Evolutionary conservation across 35 echinoderm and acorn worm species (phyloP).

Genomic region (Heliocidaris tuberculata): DNA sequence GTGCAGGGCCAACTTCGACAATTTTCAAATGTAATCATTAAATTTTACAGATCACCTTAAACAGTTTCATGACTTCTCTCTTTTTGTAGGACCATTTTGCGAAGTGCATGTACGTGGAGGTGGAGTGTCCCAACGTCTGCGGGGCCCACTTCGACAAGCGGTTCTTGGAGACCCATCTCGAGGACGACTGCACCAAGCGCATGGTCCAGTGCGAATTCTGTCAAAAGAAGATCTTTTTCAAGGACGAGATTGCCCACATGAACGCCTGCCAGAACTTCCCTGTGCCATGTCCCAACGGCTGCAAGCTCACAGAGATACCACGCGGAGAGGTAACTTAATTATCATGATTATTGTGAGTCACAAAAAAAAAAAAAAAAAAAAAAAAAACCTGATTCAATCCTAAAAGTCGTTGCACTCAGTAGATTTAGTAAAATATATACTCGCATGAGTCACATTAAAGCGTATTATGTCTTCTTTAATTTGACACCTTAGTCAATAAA

Average conservation of each 20-base stretch:
- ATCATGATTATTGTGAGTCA: neutral
- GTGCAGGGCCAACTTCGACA: slow-evolving; percentile 92
- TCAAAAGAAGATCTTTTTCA: slow-evolving; percentile 84
- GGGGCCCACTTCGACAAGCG: slow-evolving; percentile 97
- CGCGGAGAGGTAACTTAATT: slow-evolving; percentile 65
- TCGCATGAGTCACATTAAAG: too few species aligned
- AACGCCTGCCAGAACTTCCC: slow-evolving; percentile 90
- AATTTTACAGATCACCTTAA: too few species aligned
- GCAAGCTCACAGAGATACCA: slow-evolving; percentile 90
- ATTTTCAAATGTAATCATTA: neutral
- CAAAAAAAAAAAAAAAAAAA: too few species aligned
- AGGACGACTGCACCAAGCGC: slow-evolving; percentile 88
- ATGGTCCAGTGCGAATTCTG: slow-evolving; percentile 97
- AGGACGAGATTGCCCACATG: slow-evolving; percentile 99
- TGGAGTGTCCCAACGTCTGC: slow-evolving; percentile 94
- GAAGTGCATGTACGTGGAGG: slow-evolving; percentile 78
- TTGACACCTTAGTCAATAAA: too few species aligned
- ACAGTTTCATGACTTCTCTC: neutral
- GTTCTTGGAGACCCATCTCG: slow-evolving; percentile 83
- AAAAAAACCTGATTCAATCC: too few species aligned
- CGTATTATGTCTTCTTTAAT: too few species aligned
- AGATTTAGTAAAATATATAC: too few species aligned
- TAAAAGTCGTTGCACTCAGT: too few species aligned
- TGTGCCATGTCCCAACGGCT: slow-evolving; percentile 91
- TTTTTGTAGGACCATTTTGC: slow-evolving; percentile 69